Base-by-base conservation (phyloP, 2,888 invertebrate species). In the Cancer borealis region DNA sequence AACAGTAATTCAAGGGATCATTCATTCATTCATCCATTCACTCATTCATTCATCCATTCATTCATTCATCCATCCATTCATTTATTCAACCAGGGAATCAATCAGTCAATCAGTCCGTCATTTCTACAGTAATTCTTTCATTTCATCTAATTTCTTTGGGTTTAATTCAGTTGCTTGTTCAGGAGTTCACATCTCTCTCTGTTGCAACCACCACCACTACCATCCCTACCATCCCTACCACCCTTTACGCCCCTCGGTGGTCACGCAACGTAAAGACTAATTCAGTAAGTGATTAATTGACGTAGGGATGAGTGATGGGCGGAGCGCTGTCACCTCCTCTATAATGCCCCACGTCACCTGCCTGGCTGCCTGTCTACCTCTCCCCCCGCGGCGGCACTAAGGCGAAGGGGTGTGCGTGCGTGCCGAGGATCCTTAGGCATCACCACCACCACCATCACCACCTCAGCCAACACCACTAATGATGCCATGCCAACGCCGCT, bases 261-360 rank as follows among this genome's bases (percentile, higher is more conserved):
- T 79, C 79, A 79, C 30, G 79, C 79, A 17, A 12, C 10, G 30
- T 79, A 21, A 30, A 79, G 79, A 30, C 79, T 79, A 79, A 79
- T 79, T 79, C 79, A 79, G 79, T 79, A 79, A 79, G 79, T 79
- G 79, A 79, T 79, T 79, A 79, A 79, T 79, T 79, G 79, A 79
- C 79, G 79, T 30, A 12, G 30, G 79, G 79, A 79, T 79, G 79
- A 79, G 79, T 79, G 79, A 79, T 79, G 79, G 79, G 12, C 1
- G 30, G 26, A 30, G 30, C 12, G 30, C 79, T 30, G 79, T 79
- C 79, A 79, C 26, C 79, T 17, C 79, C 26, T 79, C 30, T 79
- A 79, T 90, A 90, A 46, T 47, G 10, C 88, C 46, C 30, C 88
- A 88, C 90, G 54, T 90, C 90, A 90, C 49, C 30, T 66, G 66